Evolutionary conservation across 2,113 vertebrate genomes (phyloP).

Genomic region (Bujurquina vittata): DNA sequence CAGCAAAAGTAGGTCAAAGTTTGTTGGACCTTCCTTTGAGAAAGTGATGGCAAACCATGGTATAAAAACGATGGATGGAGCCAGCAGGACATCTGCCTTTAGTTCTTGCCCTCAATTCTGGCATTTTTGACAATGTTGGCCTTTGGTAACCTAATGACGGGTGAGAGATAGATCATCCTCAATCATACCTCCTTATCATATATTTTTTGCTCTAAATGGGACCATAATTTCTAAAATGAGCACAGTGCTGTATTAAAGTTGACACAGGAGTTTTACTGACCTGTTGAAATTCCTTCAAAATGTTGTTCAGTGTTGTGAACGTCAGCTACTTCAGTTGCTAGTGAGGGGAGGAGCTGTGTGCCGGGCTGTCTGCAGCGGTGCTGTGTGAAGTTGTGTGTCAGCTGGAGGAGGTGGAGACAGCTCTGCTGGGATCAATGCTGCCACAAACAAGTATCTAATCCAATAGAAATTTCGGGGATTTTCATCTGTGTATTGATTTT

Average conservation of each 20-base stretch:
- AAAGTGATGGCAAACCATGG: neutral
- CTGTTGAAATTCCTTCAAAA: too few species aligned
- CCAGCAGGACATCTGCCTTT: neutral
- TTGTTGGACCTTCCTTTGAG: neutral
- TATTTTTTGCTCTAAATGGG: too few species aligned
- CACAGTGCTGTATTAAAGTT: too few species aligned
- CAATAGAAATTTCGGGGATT: neutral
- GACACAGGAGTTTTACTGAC: too few species aligned
- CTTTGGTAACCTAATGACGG: too few species aligned
- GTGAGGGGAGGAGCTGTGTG: neutral
- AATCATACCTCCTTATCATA: too few species aligned
- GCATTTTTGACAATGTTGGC: neutral
- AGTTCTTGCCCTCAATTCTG: neutral
- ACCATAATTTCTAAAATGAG: too few species aligned
- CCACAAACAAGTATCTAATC: neutral
- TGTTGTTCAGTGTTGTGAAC: too few species aligned
- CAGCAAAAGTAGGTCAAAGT: slow-evolving; percentile 10
- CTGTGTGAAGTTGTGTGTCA: neutral
- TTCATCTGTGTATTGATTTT: neutral
- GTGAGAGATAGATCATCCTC: too few species aligned
- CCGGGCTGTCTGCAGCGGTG: neutral
- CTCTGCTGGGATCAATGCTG: neutral
- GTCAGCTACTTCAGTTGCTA: neutral
- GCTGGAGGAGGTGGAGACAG: neutral
- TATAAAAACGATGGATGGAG: neutral